A percentile compares a stretch with the other conserved stretches of the same genome.
These are phyloP conservation scores for Aplochiton taeniatus DNA, from an alignment of 2,797 vertebrate genomes.

Conservation along the genomic window DNA sequence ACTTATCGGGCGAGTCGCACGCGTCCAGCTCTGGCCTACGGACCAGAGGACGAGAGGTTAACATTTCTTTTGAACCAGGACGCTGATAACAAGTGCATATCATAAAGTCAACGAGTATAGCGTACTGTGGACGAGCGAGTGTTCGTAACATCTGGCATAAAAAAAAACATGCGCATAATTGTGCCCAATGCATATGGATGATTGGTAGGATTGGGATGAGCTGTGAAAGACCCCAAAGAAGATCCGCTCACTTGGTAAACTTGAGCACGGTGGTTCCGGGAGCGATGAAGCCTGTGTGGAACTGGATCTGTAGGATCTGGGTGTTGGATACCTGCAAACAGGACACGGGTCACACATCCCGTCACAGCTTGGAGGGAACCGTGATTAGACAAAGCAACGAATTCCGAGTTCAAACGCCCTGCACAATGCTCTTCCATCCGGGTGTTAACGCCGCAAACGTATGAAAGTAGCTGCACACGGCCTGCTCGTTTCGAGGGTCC, in stretches of 20 bases:
- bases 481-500: too few species aligned
- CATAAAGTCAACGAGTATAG: neutral
- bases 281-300: constrained; percentile 95
- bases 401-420: too few species aligned
- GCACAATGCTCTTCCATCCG: too few species aligned
- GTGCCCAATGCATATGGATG: neutral
- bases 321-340: constrained; percentile 91
- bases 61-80: neutral
- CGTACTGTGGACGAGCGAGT: too few species aligned
- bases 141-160: too few species aligned
- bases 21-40: constrained; percentile 93
- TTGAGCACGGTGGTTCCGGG: constrained; percentile 89
- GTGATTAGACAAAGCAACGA: too few species aligned
- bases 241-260: constrained; percentile 90
- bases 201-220: neutral
- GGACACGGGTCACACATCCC: neutral
- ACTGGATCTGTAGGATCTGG: constrained; percentile 98
- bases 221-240: too few species aligned
- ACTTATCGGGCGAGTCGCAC: constrained; percentile 96
- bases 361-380: too few species aligned
- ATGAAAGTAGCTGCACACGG: too few species aligned
- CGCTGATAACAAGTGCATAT: neutral
- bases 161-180: neutral
- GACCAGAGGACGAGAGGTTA: neutral
- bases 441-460: too few species aligned